phyloP scores from a whole-genome alignment of 2,113 vertebrate species.

The Calyptommatus sinebrachiatus region DNA sequence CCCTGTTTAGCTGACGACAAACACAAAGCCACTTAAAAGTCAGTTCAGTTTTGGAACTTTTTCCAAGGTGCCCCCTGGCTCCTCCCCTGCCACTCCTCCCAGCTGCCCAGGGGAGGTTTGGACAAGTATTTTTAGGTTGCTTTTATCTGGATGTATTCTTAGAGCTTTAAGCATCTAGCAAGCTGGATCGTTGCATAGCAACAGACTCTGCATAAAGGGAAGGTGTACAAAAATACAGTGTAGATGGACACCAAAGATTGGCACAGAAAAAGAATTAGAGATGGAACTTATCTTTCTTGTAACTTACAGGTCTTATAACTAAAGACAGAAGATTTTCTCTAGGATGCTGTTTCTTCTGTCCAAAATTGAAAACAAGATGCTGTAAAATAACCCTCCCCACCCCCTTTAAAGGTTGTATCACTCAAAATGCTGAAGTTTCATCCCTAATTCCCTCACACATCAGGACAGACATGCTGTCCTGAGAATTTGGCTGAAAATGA shows the following conservation, averaged over 20 bases:
- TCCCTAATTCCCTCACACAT: too few relatives aligned
- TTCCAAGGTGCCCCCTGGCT: neutral
- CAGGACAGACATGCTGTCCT: neutral
- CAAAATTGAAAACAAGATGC: neutral
- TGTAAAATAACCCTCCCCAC: neutral
- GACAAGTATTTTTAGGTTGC: conserved; percentile 60
- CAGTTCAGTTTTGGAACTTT: conserved; percentile 31
- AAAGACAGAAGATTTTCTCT: neutral
- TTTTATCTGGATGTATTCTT: conserved; percentile 60
- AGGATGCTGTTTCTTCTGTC: neutral
- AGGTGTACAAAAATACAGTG: conserved; percentile 39
- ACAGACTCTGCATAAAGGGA: conserved; percentile 51
- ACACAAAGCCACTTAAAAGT: conserved; percentile 49
- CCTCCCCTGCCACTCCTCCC: conserved; percentile 3
- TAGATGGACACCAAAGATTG: neutral
- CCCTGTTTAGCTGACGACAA: neutral
- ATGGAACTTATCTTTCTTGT: neutral
- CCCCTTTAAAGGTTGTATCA: neutral
- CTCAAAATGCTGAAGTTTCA: neutral
- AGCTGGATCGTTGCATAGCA: conserved; percentile 66
- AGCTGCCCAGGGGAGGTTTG: conserved; percentile 4
- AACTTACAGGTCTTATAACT: neutral
- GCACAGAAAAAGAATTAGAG: neutral
- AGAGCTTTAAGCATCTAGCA: conserved; percentile 60
- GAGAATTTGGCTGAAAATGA: neutral